A percentile compares a stretch with the other conserved stretches of the same genome.
These are phyloP conservation scores for Oligia latruncula DNA, from an alignment of 2,888 invertebrate species.

Conservation along the genomic window DNA sequence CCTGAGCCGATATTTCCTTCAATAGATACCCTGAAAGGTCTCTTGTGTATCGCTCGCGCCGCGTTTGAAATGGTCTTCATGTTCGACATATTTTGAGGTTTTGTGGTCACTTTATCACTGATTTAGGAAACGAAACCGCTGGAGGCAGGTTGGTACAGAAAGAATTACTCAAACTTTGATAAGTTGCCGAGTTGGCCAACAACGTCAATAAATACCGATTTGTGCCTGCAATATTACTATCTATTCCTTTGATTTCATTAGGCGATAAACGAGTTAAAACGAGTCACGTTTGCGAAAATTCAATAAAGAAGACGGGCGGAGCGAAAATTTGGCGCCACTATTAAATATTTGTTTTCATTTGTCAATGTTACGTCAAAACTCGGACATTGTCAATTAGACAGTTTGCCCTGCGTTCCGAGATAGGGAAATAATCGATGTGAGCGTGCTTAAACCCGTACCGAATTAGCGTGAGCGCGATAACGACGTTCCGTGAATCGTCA, in stretches of 20 bases:
- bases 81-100: constrained; percentile 74
- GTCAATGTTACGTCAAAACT: constrained; percentile 22
- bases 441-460: too few species aligned
- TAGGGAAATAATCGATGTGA: too few species aligned
- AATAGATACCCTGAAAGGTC: constrained; percentile 93
- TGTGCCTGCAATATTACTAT: background rate
- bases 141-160: background rate
- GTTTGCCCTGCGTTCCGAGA: too few species aligned
- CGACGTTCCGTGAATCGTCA: too few species aligned
- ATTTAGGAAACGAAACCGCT: background rate
- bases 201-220: background rate
- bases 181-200: background rate
- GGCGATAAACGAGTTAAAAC: background rate
- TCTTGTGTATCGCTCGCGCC: constrained; percentile 74
- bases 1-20: constrained; percentile 96
- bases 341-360: background rate
- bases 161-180: background rate
- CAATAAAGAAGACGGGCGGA: background rate
- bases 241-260: background rate
- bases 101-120: background rate
- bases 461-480: too few species aligned
- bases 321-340: constrained; percentile 29
- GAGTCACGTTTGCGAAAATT: background rate
- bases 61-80: constrained; percentile 76
- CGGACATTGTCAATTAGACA: background rate